These are phyloP conservation scores for Cybosia mesomella DNA, from an alignment of 2,888 invertebrate species.

Conservation along the genomic window DNA sequence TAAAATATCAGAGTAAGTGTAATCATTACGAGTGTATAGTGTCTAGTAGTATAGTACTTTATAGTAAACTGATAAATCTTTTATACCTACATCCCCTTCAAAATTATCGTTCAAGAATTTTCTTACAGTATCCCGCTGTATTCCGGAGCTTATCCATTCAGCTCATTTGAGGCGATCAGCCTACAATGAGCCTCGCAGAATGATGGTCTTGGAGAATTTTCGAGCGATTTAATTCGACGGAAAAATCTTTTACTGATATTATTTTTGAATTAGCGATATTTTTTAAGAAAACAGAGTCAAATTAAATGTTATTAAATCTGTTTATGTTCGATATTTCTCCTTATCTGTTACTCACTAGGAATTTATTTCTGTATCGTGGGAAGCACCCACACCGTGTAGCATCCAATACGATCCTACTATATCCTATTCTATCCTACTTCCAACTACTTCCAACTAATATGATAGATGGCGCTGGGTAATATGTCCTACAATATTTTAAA, in stretches of 20 bases:
- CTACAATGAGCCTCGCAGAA: conserved; percentile 41
- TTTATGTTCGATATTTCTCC: conserved; percentile 27
- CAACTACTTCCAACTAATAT: no score
- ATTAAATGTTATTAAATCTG: conserved; percentile 32
- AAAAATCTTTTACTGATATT: conserved; percentile 47
- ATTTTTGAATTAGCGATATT: conserved; percentile 52
- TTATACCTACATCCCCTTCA: conserved; percentile 4
- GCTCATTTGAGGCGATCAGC: conserved; percentile 51
- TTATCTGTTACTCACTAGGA: not conserved
- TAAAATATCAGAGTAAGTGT: not conserved
- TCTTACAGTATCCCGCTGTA: conserved; percentile 46
- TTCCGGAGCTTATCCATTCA: conserved; percentile 51
- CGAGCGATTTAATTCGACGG: conserved; percentile 50
- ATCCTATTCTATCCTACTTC: no score
- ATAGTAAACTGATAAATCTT: not conserved
- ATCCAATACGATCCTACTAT: no score
- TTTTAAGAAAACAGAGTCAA: conserved; percentile 28
- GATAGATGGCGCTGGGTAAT: no score
- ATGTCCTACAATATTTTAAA: no score
- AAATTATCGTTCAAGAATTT: conserved; percentile 42
- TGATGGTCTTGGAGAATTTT: conserved; percentile 45
- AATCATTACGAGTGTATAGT: not conserved
- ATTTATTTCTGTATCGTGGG: not conserved
- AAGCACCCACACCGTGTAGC: not conserved
- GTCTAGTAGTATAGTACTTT: no score